These are phyloP conservation scores for Aporophyla nigra DNA, from an alignment of 2,888 invertebrate species.

Conservation along the genomic window DNA sequence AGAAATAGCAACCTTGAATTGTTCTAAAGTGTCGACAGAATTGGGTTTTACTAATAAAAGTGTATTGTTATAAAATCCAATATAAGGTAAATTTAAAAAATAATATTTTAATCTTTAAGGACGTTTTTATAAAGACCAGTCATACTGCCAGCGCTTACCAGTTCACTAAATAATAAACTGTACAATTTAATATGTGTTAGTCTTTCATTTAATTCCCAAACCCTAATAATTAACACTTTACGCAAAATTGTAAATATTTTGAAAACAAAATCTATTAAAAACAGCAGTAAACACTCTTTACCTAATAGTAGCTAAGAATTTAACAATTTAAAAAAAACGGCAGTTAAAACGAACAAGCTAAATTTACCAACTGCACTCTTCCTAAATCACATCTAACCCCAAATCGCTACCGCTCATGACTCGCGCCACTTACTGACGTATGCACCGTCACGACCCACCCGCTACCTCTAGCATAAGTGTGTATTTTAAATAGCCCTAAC, in stretches of 20 bases:
- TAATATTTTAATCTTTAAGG: not conserved
- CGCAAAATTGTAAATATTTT: not conserved
- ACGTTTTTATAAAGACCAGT: not conserved
- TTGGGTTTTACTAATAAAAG: no score
- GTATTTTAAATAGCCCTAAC: constrained; percentile 85
- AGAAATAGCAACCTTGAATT: not conserved
- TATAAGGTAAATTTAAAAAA: no score
- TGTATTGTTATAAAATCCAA: not conserved
- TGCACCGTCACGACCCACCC: constrained; percentile 86
- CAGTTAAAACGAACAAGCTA: not conserved
- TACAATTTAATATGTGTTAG: no score
- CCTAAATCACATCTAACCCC: not conserved
- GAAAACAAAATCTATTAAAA: no score
- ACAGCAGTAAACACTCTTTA: not conserved
- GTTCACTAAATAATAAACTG: no score
- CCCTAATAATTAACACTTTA: not conserved
- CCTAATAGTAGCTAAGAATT: not conserved
- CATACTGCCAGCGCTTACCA: not conserved
- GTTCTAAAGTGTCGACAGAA: not conserved
- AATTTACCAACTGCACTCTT: not conserved
- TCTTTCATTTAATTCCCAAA: no score
- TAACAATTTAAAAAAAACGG: not conserved
- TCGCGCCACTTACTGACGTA: constrained; percentile 75
- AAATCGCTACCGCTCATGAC: constrained; percentile 58
- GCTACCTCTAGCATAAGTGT: constrained; percentile 82